Base-by-base conservation (phyloP, 2,797 vertebrate species). In the Clarias platycephalus region DNA sequence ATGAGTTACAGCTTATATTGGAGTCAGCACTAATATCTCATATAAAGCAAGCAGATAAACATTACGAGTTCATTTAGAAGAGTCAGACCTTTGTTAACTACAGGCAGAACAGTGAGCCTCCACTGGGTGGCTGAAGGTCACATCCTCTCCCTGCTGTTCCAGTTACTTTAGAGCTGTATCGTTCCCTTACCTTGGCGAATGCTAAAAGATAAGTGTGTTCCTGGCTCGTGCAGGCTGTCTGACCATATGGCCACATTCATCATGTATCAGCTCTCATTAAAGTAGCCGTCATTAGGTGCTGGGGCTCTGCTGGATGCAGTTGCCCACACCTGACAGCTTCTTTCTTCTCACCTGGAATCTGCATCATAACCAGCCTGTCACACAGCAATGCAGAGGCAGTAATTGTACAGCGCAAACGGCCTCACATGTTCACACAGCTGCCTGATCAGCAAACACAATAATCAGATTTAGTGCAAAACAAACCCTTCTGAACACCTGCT, bases 221-320 rank as follows among this genome's bases (percentile, higher is more conserved):
- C 93, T 94, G 92, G 91, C 91, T 94, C 89, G 89, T 90, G 90
- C 95, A 95, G 94, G 93, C 93, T 93, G 94, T 89, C 90, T 89
- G 89, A 93, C 94, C 95, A 95, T 95, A 95, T 95, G 95, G 94
- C 89, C 90, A 91, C 94, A 95, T 95, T 95, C 93, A 95, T 95
- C 94, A 95, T 94, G 91, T 92, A 93, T 93, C 88, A 75, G 90
- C 92, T 89, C 94, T 95, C 94, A 95, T 95, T 95, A 94, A 93
- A 93, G 91, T 90, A 93, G 93, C 92, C 93, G 92, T 95, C 94
- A 92, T 93, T 93, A 91, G 91, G 90, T 92, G 90, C 92, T 91
- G 90, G 90, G 79, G 88, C 92, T 80, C 93, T 90, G 93, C 91
- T 91, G 93, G 93, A 91, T 91, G 89, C 87, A 84, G 85, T 83